phyloP scores from a whole-genome alignment of 1,140 invertebrate species.

The Aphaenogaster rudis region DNA sequence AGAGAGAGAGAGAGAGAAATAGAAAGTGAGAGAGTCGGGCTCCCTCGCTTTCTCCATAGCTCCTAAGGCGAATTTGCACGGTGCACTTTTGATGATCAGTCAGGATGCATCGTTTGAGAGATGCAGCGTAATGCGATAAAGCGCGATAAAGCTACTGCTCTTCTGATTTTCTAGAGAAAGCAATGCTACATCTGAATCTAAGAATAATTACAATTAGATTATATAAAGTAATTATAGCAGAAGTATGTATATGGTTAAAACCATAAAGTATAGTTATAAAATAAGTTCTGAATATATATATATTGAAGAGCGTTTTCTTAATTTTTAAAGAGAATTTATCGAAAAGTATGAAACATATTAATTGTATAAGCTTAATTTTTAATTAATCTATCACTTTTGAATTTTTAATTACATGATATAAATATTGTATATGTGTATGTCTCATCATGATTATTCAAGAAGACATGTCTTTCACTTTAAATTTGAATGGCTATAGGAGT shows the following conservation, averaged over 20 bases:
- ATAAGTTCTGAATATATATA: neutral
- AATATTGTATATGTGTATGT: neutral
- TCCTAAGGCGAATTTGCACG: constrained; percentile 43
- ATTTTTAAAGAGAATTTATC: neutral
- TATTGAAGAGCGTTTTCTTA: neutral
- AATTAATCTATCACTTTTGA: neutral
- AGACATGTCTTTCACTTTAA: neutral
- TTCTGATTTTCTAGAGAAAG: neutral
- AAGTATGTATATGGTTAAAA: neutral
- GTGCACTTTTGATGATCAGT: constrained; percentile 32
- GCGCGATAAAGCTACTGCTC: no score
- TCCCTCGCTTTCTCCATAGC: constrained; percentile 24
- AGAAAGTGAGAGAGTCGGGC: neutral
- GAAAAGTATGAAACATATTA: neutral
- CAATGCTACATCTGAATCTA: neutral
- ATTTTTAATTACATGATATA: neutral
- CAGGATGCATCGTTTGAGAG: neutral
- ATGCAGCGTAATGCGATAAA: neutral
- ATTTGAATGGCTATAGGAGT: neutral
- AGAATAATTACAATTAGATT: neutral
- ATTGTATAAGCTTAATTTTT: neutral
- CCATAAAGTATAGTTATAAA: neutral
- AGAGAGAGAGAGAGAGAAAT: neutral
- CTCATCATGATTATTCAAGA: neutral
- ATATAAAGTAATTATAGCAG: neutral